Evolutionary conservation across 2,888 invertebrate genomes (phyloP).

Genomic region (Diaphora mendica): DNA sequence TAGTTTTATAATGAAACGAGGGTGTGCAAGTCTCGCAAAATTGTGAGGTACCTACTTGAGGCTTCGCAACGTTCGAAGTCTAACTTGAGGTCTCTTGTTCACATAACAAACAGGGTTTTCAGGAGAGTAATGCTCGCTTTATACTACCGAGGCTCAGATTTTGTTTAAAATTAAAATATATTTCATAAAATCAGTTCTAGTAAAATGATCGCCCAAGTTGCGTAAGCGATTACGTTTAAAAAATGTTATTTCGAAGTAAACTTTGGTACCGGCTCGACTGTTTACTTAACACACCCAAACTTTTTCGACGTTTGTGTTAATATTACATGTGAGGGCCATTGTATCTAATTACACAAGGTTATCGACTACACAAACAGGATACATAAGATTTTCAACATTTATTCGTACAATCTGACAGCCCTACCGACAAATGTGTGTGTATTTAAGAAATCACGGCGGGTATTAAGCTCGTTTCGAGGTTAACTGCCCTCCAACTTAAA

Average conservation of each 20-base stretch:
- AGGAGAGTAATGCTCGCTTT: not conserved
- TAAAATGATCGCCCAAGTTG: not conserved
- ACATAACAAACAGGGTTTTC: not conserved
- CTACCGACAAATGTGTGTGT: not conserved
- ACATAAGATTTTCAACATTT: not conserved
- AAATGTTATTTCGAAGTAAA: not conserved
- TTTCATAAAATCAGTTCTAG: not conserved
- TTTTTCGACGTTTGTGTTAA: not conserved
- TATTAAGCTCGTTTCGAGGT: not conserved
- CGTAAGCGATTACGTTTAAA: not conserved
- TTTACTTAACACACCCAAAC: conserved; percentile 5
- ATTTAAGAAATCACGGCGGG: not conserved
- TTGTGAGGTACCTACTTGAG: not conserved
- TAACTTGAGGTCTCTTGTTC: not conserved
- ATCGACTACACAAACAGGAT: not conserved
- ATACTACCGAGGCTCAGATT: not conserved
- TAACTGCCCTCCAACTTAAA: not conserved
- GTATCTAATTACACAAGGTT: conserved; percentile 1
- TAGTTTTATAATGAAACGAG: not conserved
- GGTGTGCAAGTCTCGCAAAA: not conserved
- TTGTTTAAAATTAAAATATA: not conserved
- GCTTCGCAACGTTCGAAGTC: too few species aligned
- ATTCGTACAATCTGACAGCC: conserved; percentile 1
- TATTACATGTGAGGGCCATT: not conserved
- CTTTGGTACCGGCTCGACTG: not conserved